A percentile compares a stretch with the other conserved stretches of the same genome.
Conservation (phyloP, 1,140 invertebrate genomes). For the Physella acuta region DNA sequence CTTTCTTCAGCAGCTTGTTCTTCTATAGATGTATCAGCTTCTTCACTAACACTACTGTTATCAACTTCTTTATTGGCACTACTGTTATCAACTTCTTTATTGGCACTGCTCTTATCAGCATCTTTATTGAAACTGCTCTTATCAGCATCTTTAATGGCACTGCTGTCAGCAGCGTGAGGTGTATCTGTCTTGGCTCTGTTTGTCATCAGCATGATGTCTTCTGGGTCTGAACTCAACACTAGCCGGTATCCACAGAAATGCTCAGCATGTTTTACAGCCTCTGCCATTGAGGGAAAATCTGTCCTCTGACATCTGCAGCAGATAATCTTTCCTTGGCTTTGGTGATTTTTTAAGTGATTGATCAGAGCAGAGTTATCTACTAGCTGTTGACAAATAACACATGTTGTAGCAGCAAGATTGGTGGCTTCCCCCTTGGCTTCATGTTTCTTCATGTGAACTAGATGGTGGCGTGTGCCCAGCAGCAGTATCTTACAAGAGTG, state of each 20-base stretch:
- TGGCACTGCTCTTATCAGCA: background rate
- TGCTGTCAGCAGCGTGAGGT: background rate
- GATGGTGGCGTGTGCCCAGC: background rate
- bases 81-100: background rate
- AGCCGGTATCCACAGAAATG: background rate
- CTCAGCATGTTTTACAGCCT: constrained; percentile 34
- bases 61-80: background rate
- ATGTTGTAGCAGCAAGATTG: background rate
- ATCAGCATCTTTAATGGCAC: constrained; percentile 7
- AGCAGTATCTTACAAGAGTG: constrained; percentile 4
- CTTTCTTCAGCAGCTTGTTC: background rate
- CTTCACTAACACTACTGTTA: background rate
- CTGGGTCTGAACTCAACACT: background rate
- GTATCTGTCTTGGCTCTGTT: too few relatives aligned
- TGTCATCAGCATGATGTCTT: constrained; percentile 15
- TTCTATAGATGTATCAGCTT: background rate
- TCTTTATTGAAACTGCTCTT: constrained; percentile 4
- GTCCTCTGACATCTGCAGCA: constrained; percentile 28
- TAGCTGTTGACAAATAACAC: constrained; percentile 8
- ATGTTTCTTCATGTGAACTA: background rate
- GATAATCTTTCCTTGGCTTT: constrained; percentile 24
- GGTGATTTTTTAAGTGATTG: constrained; percentile 30
- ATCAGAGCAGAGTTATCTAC: background rate
- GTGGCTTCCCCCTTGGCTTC: background rate
- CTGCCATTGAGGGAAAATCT: constrained; percentile 26